A percentile compares a stretch with the other conserved stretches of the same genome.
phyloP scores from a whole-genome alignment of 2,888 invertebrate species.

The Spisula subtruncata region DNA sequence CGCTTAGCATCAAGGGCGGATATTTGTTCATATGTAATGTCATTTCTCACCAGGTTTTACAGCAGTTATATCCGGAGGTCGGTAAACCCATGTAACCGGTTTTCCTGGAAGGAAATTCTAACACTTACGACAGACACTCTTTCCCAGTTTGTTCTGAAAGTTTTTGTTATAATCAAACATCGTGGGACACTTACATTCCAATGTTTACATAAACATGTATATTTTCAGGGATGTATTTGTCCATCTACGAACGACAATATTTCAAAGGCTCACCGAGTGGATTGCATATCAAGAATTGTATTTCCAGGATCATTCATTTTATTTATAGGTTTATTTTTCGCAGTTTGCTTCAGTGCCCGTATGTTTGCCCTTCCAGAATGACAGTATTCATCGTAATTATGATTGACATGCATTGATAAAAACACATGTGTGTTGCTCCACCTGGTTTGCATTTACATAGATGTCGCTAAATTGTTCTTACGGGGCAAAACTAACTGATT shows the following conservation, averaged over 20 bases:
- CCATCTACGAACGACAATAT: not conserved
- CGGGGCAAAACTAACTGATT: no score
- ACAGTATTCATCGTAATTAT: no score
- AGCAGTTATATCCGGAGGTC: not conserved
- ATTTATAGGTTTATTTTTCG: conserved; percentile 35
- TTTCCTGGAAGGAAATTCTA: not conserved
- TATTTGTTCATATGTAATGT: not conserved
- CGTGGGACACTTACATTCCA: not conserved
- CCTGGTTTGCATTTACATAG: no score
- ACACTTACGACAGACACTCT: not conserved
- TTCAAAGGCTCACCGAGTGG: not conserved
- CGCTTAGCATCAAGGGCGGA: not conserved
- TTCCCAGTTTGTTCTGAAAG: not conserved
- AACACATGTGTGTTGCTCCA: no score
- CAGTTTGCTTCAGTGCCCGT: not conserved
- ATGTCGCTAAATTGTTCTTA: no score
- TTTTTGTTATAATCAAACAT: not conserved
- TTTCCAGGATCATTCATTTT: conserved; percentile 28
- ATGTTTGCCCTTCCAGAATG: no score
- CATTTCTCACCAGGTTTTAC: not conserved
- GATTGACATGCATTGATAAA: no score
- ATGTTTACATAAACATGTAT: not conserved
- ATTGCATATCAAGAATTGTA: not conserved
- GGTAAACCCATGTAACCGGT: not conserved
- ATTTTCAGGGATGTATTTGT: conserved; percentile 2